Evolutionary conservation across 2,113 vertebrate genomes (phyloP), one percentile per base, ranked within the genome.

Genomic region (Arenaria interpres): DNA sequence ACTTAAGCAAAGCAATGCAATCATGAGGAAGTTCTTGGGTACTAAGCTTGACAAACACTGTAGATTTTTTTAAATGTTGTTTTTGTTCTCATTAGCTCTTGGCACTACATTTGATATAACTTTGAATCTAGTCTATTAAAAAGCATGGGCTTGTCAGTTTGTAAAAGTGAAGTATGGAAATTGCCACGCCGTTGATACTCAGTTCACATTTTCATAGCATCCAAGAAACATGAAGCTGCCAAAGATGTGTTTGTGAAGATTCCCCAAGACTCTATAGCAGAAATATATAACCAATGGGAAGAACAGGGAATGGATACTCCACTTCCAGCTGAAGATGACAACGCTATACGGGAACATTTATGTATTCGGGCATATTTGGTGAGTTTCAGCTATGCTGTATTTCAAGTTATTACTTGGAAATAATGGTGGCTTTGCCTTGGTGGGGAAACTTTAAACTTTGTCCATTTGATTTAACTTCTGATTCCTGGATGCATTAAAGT

Each of bases 11-110:
- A 99, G 99, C 98, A 99, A 99, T 88, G 99, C 99, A 59, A 99
- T 99, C 97, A 99, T 99, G 99, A 99, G 99, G 97, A 99, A 98
- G 94, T 99, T 99, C 90, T 97, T 99, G 93, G 99, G 99, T 99
- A 98, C 59, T 85, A 23, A 63, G 77, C 83, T 93, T 89, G 60
- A 87, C 51, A 80, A 46, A 57, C 85, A 86, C 32, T 88, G 27
- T 91, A 88, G 32, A 60, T 4, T 43, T 82, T 69, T 69, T 76
- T n/a, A 76, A 80, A 80, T n/a, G 43, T 39, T 66, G 33, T 0
- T 4, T 94, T 71, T 90, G 39, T 91, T 90, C 43, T 78, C 20
- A 2, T 45, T 95, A 66, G 32, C 69, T 91, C 30, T 90, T 81
- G 53, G 69, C 35, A 37, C 5, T 30, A 6, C 15, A 5, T 56